Base-by-base conservation (phyloP, 1,140 invertebrate genomes). In the Trichoplusia ni region DNA sequence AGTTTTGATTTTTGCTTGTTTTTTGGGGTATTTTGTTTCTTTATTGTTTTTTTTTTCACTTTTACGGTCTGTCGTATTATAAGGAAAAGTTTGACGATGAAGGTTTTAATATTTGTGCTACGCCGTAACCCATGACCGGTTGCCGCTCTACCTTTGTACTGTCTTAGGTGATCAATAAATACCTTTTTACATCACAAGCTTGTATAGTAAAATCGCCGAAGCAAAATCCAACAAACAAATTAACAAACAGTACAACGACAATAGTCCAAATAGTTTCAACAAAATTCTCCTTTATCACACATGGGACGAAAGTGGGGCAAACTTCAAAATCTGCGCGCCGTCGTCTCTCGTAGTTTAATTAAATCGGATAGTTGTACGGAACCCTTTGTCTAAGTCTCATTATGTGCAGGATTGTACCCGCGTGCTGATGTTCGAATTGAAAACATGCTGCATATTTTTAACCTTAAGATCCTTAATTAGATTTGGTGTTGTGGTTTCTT, bases 311-410 rank as follows among this genome's bases (percentile, higher is more conserved):
- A 64, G 56, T 42, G 56, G 56, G 64, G 53, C 38, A 33, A 54
- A 67, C 60, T 64, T 54, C 9, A 35, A 69, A 75, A 75, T 75
- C 60, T 35, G 68, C 16, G 64, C 62, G 53, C 38, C 21, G n/a
- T 25, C 25, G 40, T n/a, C 19, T 13, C 44, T 62, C 40, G 38
- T 40, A 70, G 27, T 75, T 71, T 75, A 71, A 75, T 75, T 75
- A 75, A 75, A 71, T 71, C 64, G 58, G 46, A 71, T 71, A 71
- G 73, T 75, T 69, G 62, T 37, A 33, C 49, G 54, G 25, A 49
- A 64, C 33, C 73, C 69, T 71, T 75, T 71, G 60, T 75, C 60
- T 71, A 31, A 21, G 21, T 60, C 53, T 44, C 54, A 64, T 70
- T 62, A 65, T 46, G 56, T 62, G 46, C 42, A 23, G 54, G 35